Percentiles rank a stretch among this genome's conserved stretches.
These are phyloP conservation scores for Prionace glauca DNA, from an alignment of 2,797 vertebrate genomes.

Conservation along the genomic window DNA sequence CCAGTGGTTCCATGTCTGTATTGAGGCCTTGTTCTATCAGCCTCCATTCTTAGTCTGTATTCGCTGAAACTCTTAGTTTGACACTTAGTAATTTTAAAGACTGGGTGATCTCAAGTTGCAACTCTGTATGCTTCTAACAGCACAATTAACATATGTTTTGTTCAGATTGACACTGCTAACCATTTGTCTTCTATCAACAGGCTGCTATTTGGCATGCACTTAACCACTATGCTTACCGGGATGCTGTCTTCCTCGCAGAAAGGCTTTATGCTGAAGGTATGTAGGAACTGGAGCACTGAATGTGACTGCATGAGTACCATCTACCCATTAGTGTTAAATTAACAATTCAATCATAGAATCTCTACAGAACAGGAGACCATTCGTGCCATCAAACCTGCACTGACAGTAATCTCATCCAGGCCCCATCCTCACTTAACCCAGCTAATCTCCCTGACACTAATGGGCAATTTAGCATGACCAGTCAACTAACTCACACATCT, in stretches of 20 bases:
- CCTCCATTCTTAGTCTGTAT: neutral
- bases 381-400: too few species aligned
- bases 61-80: neutral
- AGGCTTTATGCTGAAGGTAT: constrained; percentile 93
- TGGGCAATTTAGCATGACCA: too few species aligned
- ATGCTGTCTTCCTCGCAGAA: constrained; percentile 93
- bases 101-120: constrained; percentile 12
- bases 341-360: neutral
- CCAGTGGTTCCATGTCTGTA: neutral
- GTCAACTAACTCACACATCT: too few species aligned
- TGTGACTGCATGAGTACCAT: neutral
- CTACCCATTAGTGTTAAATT: neutral
- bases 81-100: neutral
- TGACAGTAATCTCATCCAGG: too few species aligned
- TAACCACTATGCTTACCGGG: constrained; percentile 95
- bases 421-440: too few species aligned
- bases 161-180: constrained; percentile 11
- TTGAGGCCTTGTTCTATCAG: neutral
- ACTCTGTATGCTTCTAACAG: neutral
- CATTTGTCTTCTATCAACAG: constrained; percentile 55
- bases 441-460: too few species aligned
- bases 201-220: constrained; percentile 99
- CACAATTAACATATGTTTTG: neutral
- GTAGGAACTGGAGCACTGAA: constrained; percentile 37
- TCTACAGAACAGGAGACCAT: too few species aligned